A percentile compares a stretch with the other conserved stretches of the same genome.
These are phyloP conservation scores for Achatina immaculata DNA, from an alignment of 1,140 invertebrate genomes.

Conservation along the genomic window DNA sequence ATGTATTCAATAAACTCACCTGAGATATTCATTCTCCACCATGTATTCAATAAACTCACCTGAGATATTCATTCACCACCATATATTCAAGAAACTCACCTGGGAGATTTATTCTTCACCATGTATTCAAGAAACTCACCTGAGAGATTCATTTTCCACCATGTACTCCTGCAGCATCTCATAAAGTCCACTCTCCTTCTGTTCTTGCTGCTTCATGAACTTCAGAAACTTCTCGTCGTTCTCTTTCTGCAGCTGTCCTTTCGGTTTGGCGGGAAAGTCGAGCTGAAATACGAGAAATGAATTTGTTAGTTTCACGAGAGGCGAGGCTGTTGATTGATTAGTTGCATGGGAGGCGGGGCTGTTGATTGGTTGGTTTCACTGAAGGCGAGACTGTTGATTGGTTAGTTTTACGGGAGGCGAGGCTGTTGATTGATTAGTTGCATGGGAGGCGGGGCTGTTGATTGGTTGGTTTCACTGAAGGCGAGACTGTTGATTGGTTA, in stretches of 20 bases:
- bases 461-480: too few relatives aligned
- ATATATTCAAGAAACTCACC: background rate
- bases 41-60: slow-evolving; percentile 74
- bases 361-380: too few relatives aligned
- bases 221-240: slow-evolving; percentile 67
- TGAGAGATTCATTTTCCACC: slow-evolving; percentile 87
- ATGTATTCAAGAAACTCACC: slow-evolving; percentile 62
- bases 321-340: too few relatives aligned
- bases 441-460: too few relatives aligned
- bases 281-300: slow-evolving; percentile 48
- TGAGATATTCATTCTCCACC: slow-evolving; percentile 87
- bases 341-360: too few relatives aligned
- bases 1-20: slow-evolving; percentile 63
- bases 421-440: too few relatives aligned
- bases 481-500: too few relatives aligned
- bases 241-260: slow-evolving; percentile 64
- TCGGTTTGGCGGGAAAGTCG: slow-evolving; percentile 68
- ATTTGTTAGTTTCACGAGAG: background rate
- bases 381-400: too few relatives aligned
- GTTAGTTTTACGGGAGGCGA: too few relatives aligned
- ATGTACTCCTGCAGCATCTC: slow-evolving; percentile 75
- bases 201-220: slow-evolving; percentile 60
- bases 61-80: slow-evolving; percentile 50
- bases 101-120: background rate
- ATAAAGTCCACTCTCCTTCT: slow-evolving; percentile 62